Evolutionary conservation across 2,113 vertebrate genomes (phyloP), one percentile per base, ranked within the genome.

Genomic region (Lycocorax pyrrhopterus): DNA sequence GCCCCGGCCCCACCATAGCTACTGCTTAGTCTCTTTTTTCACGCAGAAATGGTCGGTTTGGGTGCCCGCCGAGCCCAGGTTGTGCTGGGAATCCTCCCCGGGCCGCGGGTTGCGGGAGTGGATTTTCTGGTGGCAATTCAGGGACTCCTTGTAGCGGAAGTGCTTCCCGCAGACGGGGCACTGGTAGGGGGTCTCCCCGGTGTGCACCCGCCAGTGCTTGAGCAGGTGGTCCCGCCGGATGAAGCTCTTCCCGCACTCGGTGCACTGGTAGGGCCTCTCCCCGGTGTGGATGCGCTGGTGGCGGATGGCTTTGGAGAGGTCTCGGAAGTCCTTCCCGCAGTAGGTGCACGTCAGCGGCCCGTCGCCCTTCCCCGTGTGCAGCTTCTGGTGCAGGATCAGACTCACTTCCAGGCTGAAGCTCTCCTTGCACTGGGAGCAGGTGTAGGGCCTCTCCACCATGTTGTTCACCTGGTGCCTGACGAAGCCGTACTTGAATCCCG

Each of bases 261-360:
- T 98, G 84, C 99, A 99, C 96, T 98, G 98, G 96, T 99, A 99
- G 4, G 99, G 99, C 91, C 99, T 98, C 97, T 99, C 98, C 3
- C 99, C 99, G 1, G 99, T 99, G 97, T 99, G 98, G 88, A 98
- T 98, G 78, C 98, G 97, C 92, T 98, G 97, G 78, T 98, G 98
- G 8, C 98, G 97, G 84, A 98, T 98, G 41, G 98, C 97, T 68
- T 98, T 98, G 20, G 98, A 98, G 52, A 97, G 97, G 89, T 97
- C 84, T 64, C 97, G 97, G 97, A 98, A 98, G 95, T 97, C 96
- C 90, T 98, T 98, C 93, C 98, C 97, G 22, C 98, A 98, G 95
- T 97, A 98, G 77, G 97, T 96, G 66, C 98, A 98, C 4, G 97
- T 97, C 69, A 99, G 98, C 49, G 97, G 97, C 90, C 98, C 98